Percentiles rank a stretch among this genome's conserved stretches.
Evolutionary conservation across 2,797 vertebrate species (phyloP).

Genomic region (Epinephelus awoara): DNA sequence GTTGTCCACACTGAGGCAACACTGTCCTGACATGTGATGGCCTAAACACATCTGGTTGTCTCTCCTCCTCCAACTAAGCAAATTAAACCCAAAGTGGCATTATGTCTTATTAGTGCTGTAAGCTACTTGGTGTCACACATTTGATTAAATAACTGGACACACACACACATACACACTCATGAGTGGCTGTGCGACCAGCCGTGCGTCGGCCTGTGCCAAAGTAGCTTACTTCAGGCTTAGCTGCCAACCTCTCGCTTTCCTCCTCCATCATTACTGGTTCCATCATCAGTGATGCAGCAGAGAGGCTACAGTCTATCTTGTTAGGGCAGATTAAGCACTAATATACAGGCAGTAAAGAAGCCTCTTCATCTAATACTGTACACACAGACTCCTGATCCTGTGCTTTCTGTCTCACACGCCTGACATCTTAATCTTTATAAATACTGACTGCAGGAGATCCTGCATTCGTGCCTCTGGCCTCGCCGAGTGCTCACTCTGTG

Average conservation of each 20-base stretch:
- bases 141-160: constrained; percentile 82
- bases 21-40: neutral
- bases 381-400: constrained; percentile 59
- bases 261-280: constrained; percentile 76
- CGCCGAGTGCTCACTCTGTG: constrained; percentile 23
- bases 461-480: neutral
- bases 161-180: constrained; percentile 21
- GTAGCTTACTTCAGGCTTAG: constrained; percentile 81
- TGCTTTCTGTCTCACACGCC: constrained; percentile 51
- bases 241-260: constrained; percentile 58
- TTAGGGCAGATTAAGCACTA: constrained; percentile 79
- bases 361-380: constrained; percentile 61
- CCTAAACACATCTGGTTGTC: constrained; percentile 15
- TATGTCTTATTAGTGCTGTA: constrained; percentile 68
- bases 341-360: constrained; percentile 66
- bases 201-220: constrained; percentile 65
- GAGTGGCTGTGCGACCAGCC: constrained; percentile 54
- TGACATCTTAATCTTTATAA: constrained; percentile 71
- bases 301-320: constrained; percentile 74
- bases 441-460: constrained; percentile 47
- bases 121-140: constrained; percentile 76
- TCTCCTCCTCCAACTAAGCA: constrained; percentile 29
- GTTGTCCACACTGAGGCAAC: neutral
- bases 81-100: constrained; percentile 55
- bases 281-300: constrained; percentile 73